A percentile compares a stretch with the other conserved stretches of the same genome.
phyloP scores from a whole-genome alignment of 2,888 invertebrate species.

The Eristalinus aeneus region DNA sequence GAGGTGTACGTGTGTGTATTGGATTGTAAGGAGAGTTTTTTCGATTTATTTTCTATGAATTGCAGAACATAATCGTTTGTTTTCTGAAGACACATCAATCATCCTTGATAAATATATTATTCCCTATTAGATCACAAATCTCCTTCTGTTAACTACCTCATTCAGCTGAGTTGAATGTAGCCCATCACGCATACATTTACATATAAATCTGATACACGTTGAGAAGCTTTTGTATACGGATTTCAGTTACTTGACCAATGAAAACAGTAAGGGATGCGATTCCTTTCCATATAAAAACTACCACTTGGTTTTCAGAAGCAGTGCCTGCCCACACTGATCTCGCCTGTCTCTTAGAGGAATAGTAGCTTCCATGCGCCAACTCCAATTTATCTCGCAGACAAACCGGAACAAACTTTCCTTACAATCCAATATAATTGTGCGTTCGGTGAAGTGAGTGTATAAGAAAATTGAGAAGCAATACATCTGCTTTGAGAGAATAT shows the following conservation, averaged over 20 bases:
- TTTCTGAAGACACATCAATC: background rate
- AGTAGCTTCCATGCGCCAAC: background rate
- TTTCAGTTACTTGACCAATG: background rate
- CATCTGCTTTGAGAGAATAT: background rate
- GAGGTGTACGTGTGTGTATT: constrained; percentile 15
- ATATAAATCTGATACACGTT: background rate
- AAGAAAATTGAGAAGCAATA: background rate
- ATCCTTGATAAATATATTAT: background rate
- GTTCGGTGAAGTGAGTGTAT: constrained; percentile 8
- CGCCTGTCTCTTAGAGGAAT: background rate
- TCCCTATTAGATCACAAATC: background rate
- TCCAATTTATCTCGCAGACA: background rate
- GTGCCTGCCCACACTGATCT: no score
- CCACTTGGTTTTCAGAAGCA: no score
- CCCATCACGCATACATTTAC: background rate
- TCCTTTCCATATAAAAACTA: background rate
- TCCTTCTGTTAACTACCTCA: background rate
- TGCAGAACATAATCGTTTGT: background rate
- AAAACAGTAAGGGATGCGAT: background rate
- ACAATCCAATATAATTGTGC: background rate
- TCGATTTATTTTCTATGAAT: background rate
- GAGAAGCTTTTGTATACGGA: background rate
- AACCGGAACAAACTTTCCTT: background rate
- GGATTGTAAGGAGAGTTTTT: background rate
- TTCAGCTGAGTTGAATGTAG: background rate